Evolutionary conservation across 1,140 invertebrate genomes (phyloP).

Genomic region (Philaenus spumarius): DNA sequence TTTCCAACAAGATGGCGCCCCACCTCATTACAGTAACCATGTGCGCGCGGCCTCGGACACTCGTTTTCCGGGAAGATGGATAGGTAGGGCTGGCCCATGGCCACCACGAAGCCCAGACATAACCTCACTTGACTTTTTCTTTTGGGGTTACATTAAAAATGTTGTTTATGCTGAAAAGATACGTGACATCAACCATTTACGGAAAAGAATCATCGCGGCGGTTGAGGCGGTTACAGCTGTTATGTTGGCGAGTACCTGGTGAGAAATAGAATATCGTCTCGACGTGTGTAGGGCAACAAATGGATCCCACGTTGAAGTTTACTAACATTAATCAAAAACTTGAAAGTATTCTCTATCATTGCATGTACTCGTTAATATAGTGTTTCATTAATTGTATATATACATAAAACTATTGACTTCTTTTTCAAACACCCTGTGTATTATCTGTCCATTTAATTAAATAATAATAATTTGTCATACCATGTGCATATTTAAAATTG

Average conservation of each 20-base stretch:
- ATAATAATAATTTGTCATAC: too few species aligned
- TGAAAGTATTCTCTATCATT: conserved; percentile 1
- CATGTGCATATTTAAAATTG: too few species aligned
- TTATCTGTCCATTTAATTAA: too few species aligned
- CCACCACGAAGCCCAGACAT: conserved; percentile 4
- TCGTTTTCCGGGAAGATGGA: conserved; percentile 5
- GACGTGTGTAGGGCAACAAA: conserved; percentile 20
- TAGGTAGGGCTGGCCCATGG: neutral
- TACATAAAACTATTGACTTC: conserved; percentile 3
- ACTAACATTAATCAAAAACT: conserved; percentile 9
- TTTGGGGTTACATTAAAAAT: conserved; percentile 1
- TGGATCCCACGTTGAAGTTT: conserved; percentile 10
- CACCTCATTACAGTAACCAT: conserved; percentile 3
- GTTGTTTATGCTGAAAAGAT: conserved; percentile 1
- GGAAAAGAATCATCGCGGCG: conserved; percentile 1
- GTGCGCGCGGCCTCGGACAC: conserved; percentile 1
- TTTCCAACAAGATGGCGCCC: neutral
- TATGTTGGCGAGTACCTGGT: neutral
- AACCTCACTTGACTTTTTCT: neutral
- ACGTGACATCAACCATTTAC: conserved; percentile 4
- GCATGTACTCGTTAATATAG: neutral
- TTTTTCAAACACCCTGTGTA: too few species aligned
- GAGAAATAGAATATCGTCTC: too few species aligned
- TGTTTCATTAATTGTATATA: conserved; percentile 3
- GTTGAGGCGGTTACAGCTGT: conserved; percentile 11